phyloP scores from a whole-genome alignment of 2,888 invertebrate species.

The Polymixis flavicincta region DNA sequence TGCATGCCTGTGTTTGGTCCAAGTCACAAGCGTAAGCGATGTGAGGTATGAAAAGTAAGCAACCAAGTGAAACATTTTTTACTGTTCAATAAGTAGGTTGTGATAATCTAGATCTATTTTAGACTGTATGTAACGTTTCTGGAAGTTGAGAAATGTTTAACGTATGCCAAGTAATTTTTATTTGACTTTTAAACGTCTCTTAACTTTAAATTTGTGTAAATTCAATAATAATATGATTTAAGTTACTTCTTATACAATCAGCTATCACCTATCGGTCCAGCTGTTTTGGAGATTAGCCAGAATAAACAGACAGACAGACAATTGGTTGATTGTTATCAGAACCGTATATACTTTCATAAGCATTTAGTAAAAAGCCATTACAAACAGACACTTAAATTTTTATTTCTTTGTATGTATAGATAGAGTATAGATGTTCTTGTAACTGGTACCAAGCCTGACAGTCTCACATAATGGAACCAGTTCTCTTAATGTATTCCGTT shows the following conservation, averaged over 20 bases:
- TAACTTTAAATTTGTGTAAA: too few relatives aligned
- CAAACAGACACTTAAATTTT: too few relatives aligned
- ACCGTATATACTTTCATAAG: too few relatives aligned
- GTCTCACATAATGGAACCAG: constrained; percentile 61
- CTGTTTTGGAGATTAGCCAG: too few relatives aligned
- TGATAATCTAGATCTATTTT: neutral
- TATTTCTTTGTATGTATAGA: too few relatives aligned
- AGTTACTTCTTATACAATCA: too few relatives aligned
- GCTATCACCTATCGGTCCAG: too few relatives aligned
- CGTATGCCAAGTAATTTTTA: neutral
- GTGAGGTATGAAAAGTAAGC: too few relatives aligned
- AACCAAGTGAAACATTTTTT: neutral
- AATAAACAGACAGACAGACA: too few relatives aligned
- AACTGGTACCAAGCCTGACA: constrained; percentile 5
- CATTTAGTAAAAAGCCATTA: too few relatives aligned
- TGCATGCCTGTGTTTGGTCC: constrained; percentile 18
- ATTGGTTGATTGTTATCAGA: too few relatives aligned
- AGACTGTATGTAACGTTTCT: neutral
- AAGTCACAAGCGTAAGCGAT: constrained; percentile 6
- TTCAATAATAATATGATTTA: too few relatives aligned
- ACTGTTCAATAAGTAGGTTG: neutral
- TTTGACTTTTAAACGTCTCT: neutral
- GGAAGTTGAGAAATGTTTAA: neutral
- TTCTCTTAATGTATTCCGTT: constrained; percentile 66
- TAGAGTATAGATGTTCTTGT: neutral